phyloP scores from a whole-genome alignment of 2,888 invertebrate species.

The Cheilosia vernalis region DNA sequence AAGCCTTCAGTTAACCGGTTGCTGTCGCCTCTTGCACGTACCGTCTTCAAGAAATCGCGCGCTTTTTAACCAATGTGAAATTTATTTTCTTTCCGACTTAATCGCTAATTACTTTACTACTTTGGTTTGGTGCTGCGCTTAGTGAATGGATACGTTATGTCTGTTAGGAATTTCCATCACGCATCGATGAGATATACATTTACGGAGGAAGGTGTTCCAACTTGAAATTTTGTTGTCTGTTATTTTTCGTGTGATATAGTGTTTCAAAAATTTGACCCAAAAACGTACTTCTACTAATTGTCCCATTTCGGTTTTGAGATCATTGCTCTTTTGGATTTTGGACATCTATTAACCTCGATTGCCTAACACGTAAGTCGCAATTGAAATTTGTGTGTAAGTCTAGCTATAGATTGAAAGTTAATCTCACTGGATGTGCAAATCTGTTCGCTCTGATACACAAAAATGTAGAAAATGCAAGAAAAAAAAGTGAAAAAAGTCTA shows the following conservation, averaged over 20 bases:
- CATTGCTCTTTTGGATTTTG: slow-evolving; percentile 29
- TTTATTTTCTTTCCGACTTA: slow-evolving; percentile 32
- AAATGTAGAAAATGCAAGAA: slow-evolving; percentile 1
- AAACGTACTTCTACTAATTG: background rate
- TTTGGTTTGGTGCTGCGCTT: slow-evolving; percentile 25
- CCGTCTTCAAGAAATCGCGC: background rate
- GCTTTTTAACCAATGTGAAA: slow-evolving; percentile 31
- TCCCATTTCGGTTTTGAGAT: slow-evolving; percentile 23
- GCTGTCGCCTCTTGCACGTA: slow-evolving; percentile 57
- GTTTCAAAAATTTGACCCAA: slow-evolving; percentile 32
- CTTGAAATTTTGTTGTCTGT: background rate
- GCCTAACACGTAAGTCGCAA: slow-evolving; percentile 24
- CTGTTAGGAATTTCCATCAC: slow-evolving; percentile 49
- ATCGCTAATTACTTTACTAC: slow-evolving; percentile 7
- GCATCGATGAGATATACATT: slow-evolving; percentile 38
- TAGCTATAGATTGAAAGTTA: slow-evolving; percentile 12
- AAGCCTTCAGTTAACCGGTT: slow-evolving; percentile 66
- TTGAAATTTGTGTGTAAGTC: background rate
- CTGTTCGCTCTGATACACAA: slow-evolving; percentile 45
- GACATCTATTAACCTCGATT: slow-evolving; percentile 45
- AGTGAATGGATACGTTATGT: slow-evolving; percentile 1
- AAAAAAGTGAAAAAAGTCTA: slow-evolving; percentile 4
- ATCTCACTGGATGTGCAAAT: slow-evolving; percentile 6
- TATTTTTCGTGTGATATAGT: slow-evolving; percentile 26
- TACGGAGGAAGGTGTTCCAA: background rate